Percentiles rank a stretch among this genome's conserved stretches.
These are phyloP conservation scores for Neomonachus schauinslandi DNA, from an alignment of 2,113 vertebrate genomes.

Conservation along the genomic window DNA sequence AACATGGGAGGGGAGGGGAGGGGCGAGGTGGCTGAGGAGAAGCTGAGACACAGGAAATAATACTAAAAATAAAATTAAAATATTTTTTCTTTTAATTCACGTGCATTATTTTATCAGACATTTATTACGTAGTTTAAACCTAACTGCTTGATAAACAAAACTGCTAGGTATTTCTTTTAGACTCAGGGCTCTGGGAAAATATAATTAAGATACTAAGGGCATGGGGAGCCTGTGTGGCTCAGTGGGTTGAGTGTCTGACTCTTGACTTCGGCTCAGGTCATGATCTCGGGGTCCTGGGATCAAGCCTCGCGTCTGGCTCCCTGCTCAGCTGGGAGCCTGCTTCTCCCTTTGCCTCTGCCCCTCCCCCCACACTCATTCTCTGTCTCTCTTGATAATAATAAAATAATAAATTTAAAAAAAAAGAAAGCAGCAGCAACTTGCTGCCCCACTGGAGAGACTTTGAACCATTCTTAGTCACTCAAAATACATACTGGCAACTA, in stretches of 20 bases:
- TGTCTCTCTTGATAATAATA: no score
- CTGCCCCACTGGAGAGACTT: background rate
- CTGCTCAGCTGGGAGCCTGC: background rate
- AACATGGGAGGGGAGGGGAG: fast-evolving
- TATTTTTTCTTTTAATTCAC: background rate
- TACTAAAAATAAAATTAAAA: background rate
- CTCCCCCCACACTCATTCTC: background rate
- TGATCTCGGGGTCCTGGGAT: background rate
- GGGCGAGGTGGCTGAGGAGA: fast-evolving
- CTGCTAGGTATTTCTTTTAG: background rate
- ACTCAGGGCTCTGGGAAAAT: background rate
- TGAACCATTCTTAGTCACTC: background rate
- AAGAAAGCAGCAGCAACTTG: no score
- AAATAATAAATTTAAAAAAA: no score
- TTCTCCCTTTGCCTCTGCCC: background rate
- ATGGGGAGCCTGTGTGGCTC: background rate
- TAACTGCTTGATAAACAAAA: background rate
- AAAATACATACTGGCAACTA: background rate
- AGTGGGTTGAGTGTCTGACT: background rate
- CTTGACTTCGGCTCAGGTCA: background rate
- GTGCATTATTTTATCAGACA: background rate
- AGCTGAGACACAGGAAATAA: background rate
- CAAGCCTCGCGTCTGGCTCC: background rate
- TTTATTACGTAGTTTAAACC: background rate
- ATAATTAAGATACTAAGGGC: background rate